These are phyloP conservation scores for Acronicta psi DNA, from an alignment of 2,888 invertebrate genomes.

Conservation along the genomic window DNA sequence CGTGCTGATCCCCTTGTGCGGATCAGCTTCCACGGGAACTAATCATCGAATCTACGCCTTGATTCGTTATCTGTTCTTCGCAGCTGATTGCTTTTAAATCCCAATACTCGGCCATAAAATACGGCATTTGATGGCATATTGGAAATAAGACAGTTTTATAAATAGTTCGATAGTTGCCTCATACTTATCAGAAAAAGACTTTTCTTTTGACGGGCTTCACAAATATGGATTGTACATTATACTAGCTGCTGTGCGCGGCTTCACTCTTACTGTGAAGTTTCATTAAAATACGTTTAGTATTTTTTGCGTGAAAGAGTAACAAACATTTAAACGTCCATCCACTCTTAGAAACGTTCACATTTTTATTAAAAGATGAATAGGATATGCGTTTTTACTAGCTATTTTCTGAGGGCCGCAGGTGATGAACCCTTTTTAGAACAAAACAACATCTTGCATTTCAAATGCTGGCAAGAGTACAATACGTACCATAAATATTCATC, in stretches of 20 bases:
- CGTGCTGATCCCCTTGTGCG: constrained; percentile 78
- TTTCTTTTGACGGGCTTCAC: too few species aligned
- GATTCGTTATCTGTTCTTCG: constrained; percentile 75
- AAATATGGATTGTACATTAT: too few species aligned
- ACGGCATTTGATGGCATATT: constrained; percentile 51
- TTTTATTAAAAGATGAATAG: too few species aligned
- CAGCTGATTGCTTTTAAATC: constrained; percentile 71
- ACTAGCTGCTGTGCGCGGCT: too few species aligned
- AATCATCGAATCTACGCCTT: constrained; percentile 80
- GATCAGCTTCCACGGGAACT: constrained; percentile 78
- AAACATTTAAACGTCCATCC: too few species aligned
- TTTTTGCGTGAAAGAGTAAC: too few species aligned
- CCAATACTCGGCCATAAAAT: constrained; percentile 63
- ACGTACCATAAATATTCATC: constrained; percentile 42
- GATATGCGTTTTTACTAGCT: constrained; percentile 10
- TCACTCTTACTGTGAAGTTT: too few species aligned
- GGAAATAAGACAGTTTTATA: constrained; percentile 48
- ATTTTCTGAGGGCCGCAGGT: constrained; percentile 39
- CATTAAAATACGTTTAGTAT: too few species aligned
- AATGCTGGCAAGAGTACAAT: constrained; percentile 23
- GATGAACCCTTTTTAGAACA: constrained; percentile 20
- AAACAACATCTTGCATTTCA: constrained; percentile 32
- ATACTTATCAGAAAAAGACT: constrained; percentile 19
- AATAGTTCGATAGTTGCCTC: constrained; percentile 37
- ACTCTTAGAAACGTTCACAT: too few species aligned